Evolutionary conservation across 2,888 invertebrate species (phyloP).

Genomic region (Agrilus biguttatus): DNA sequence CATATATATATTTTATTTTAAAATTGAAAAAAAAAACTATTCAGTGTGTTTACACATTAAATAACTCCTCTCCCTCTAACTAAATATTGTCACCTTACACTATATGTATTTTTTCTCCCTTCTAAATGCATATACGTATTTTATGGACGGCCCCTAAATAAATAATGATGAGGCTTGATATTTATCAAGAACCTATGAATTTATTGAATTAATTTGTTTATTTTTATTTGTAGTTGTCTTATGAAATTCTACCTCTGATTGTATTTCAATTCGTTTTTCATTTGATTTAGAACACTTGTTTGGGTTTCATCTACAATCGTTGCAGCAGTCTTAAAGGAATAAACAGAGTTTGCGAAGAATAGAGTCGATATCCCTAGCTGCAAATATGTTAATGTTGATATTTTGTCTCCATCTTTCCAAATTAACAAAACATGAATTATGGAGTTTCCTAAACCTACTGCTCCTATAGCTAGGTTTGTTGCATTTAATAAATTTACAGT

Average conservation of each 20-base stretch:
- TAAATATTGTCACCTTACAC: no score
- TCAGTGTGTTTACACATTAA: no score
- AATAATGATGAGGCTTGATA: no score
- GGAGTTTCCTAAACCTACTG: conserved; percentile 11
- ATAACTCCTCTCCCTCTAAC: no score
- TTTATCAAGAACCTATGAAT: no score
- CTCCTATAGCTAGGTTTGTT: conserved; percentile 10
- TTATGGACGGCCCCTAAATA: no score
- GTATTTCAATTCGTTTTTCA: conserved; percentile 36
- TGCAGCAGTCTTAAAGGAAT: conserved; percentile 11
- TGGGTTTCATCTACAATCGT: conserved; percentile 35
- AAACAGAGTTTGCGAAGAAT: conserved; percentile 17
- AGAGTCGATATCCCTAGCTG: conserved; percentile 16
- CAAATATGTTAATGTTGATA: conserved; percentile 11
- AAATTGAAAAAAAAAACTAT: no score
- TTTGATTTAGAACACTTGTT: conserved; percentile 35
- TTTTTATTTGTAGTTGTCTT: no score
- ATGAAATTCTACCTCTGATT: conserved; percentile 26
- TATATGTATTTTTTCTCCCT: no score
- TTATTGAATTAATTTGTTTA: no score
- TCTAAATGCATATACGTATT: no score
- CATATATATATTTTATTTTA: no score
- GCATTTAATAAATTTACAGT: conserved; percentile 10
- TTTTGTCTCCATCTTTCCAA: conserved; percentile 9
- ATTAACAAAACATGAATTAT: conserved; percentile 9